Evolutionary conservation across 2,888 invertebrate genomes (phyloP).

Genomic region (Nomada ferruginata): DNA sequence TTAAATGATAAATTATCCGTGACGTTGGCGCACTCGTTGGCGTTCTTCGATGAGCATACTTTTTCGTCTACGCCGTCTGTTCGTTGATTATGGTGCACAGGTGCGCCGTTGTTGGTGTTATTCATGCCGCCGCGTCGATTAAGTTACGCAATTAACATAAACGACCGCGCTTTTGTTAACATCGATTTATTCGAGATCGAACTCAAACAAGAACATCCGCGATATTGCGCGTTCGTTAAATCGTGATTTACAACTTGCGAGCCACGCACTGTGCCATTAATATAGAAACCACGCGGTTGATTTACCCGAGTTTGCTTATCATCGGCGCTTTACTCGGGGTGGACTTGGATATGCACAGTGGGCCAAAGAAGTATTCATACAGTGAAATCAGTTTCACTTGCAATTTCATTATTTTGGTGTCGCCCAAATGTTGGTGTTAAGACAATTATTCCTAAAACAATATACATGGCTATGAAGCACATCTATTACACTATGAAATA

Average conservation of each 20-base stretch:
- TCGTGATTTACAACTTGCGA: conserved; percentile 27
- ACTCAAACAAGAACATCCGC: conserved; percentile 39
- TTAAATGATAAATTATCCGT: conserved; percentile 67
- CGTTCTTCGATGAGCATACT: conserved; percentile 24
- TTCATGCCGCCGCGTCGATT: conserved; percentile 29
- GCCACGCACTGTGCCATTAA: conserved; percentile 18
- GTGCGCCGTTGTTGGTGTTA: conserved; percentile 12
- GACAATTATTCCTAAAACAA: too few relatives aligned
- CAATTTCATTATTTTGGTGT: too few relatives aligned
- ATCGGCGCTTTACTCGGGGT: too few relatives aligned
- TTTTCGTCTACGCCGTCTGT: conserved; percentile 1
- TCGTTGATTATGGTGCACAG: conserved; percentile 28
- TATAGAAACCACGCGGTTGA: conserved; percentile 24
- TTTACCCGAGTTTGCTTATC: conserved; percentile 12
- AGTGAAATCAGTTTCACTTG: too few relatives aligned
- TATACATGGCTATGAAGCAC: too few relatives aligned
- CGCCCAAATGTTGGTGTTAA: too few relatives aligned
- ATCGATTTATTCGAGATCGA: conserved; percentile 32
- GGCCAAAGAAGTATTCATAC: too few relatives aligned
- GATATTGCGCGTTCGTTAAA: conserved; percentile 25
- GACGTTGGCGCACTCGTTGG: conserved; percentile 40
- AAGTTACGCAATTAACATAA: conserved; percentile 45
- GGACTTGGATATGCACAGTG: too few relatives aligned
- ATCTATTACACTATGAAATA: too few relatives aligned
- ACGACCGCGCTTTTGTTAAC: conserved; percentile 31